Percentiles rank a stretch among this genome's conserved stretches.
phyloP scores from a whole-genome alignment of 2,797 vertebrate genomes.

The Malurus splendens region DNA sequence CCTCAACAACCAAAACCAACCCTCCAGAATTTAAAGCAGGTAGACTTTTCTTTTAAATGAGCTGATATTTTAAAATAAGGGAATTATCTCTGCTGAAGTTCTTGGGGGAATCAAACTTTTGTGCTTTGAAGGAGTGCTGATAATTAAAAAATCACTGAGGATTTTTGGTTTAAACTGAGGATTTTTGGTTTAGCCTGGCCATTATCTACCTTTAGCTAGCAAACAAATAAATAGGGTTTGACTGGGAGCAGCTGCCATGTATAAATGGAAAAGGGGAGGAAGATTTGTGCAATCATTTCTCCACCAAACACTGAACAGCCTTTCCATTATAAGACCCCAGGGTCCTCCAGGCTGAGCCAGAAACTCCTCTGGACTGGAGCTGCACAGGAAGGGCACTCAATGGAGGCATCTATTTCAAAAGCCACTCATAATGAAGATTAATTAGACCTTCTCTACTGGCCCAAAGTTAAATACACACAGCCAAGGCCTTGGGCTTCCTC shows the following conservation, averaged over 20 bases:
- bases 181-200: background rate
- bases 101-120: background rate
- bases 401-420: slow-evolving; percentile 52
- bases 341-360: slow-evolving; percentile 41
- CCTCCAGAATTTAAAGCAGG: background rate
- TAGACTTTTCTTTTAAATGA: background rate
- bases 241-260: slow-evolving; percentile 14
- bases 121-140: background rate
- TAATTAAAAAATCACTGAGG: background rate
- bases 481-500: slow-evolving; percentile 25
- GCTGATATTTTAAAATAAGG: background rate
- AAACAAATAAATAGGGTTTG: background rate
- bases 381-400: slow-evolving; percentile 47
- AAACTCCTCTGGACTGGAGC: slow-evolving; percentile 45
- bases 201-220: background rate
- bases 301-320: slow-evolving; percentile 19
- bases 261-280: background rate
- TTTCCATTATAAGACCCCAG: slow-evolving; percentile 35
- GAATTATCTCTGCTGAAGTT: background rate
- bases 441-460: slow-evolving; percentile 40
- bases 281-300: slow-evolving; percentile 27
- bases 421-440: slow-evolving; percentile 61
- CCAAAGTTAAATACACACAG: slow-evolving; percentile 40
- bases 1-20: fast-evolving
- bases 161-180: background rate